These are phyloP conservation scores for Odocoileus virginianus DNA, from an alignment of 2,113 vertebrate genomes.

Conservation along the genomic window DNA sequence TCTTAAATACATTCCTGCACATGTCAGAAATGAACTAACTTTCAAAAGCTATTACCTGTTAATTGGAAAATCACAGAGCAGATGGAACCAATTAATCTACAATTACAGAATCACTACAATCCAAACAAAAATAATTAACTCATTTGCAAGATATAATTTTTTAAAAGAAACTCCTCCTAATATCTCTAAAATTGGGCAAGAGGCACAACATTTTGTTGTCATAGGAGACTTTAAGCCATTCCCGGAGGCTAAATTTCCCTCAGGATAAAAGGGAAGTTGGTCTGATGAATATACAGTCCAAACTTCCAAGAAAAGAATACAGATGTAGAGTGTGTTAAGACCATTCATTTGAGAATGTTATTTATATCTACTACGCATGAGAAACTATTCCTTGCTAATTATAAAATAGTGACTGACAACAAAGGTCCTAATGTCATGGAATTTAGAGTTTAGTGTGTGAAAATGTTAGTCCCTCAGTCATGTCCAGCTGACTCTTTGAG, in stretches of 20 bases:
- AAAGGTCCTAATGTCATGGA: background rate
- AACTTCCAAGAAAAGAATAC: background rate
- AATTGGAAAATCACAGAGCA: conserved; percentile 80
- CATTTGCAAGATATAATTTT: conserved; percentile 62
- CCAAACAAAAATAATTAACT: conserved; percentile 78
- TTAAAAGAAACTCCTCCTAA: background rate
- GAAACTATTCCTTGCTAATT: background rate
- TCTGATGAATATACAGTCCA: background rate
- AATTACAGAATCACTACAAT: conserved; percentile 79
- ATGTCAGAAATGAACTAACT: conserved; percentile 76
- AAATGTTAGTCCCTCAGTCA: background rate
- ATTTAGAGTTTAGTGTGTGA: background rate
- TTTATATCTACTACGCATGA: background rate
- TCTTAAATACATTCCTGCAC: conserved; percentile 63
- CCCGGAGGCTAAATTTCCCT: background rate
- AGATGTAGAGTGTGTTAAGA: background rate
- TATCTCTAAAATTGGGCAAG: background rate
- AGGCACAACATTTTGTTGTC: background rate
- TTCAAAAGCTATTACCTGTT: conserved; percentile 79
- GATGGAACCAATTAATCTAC: conserved; percentile 83
- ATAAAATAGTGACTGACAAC: background rate
- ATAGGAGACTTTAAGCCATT: background rate
- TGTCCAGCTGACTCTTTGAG: rapidly evolving
- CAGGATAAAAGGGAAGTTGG: background rate
- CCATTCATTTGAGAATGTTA: background rate